A percentile compares a stretch with the other conserved stretches of the same genome.
Evolutionary conservation across 1,140 invertebrate species (phyloP).

Genomic region (Heliconius melpomene): DNA sequence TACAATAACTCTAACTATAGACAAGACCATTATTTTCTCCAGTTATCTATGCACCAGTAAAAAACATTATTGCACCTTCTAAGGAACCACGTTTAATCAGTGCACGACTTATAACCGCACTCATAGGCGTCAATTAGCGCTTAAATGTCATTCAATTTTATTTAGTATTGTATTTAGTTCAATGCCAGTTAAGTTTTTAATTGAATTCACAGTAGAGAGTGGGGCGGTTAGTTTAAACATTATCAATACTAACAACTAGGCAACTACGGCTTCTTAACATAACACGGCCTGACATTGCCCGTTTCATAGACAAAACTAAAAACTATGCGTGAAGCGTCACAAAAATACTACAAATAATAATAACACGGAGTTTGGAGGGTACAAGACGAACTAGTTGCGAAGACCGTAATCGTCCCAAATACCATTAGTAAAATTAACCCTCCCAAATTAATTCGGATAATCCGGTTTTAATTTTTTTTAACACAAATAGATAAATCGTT

Average conservation of each 20-base stretch:
- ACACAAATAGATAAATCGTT: constrained; percentile 41
- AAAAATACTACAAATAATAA: constrained; percentile 52
- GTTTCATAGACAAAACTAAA: constrained; percentile 25
- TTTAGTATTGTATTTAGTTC: neutral
- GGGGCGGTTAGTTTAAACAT: neutral
- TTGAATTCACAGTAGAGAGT: neutral
- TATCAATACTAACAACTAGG: neutral
- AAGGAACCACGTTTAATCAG: constrained; percentile 11
- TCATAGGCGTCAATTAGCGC: neutral
- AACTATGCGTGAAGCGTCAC: constrained; percentile 62
- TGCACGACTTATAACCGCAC: neutral
- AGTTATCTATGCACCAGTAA: constrained; percentile 18
- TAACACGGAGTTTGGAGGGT: constrained; percentile 9
- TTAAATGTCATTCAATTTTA: neutral
- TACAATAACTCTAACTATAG: neutral
- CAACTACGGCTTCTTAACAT: constrained; percentile 24
- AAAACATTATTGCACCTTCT: constrained; percentile 10
- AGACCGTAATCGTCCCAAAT: neutral
- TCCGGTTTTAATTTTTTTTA: neutral
- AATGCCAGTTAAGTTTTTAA: neutral
- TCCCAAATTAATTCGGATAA: constrained; percentile 16
- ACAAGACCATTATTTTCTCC: neutral
- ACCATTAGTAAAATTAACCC: neutral
- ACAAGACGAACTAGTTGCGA: neutral
- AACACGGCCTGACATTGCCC: constrained; percentile 22